Percentiles rank a stretch among this genome's conserved stretches.
phyloP scores from a whole-genome alignment of 1,140 invertebrate species.

The Acromyrmex heyeri region DNA sequence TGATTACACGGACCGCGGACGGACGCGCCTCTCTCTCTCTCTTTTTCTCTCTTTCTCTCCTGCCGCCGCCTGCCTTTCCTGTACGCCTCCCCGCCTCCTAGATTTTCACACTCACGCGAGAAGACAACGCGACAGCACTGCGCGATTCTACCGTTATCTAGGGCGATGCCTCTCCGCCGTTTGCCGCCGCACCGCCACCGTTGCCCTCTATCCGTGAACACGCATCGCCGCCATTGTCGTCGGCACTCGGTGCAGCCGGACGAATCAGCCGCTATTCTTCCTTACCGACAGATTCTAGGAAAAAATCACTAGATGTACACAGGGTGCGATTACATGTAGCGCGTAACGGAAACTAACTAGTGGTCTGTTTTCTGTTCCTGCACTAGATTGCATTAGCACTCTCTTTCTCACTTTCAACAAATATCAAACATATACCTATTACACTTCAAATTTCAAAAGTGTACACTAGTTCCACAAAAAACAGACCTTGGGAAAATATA shows the following conservation, averaged over 20 bases:
- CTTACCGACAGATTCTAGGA: neutral
- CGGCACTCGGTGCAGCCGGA: slow-evolving; percentile 20
- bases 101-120: slow-evolving; percentile 67
- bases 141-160: slow-evolving; percentile 85
- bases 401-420: no score
- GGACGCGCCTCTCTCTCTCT: slow-evolving; percentile 48
- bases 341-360: no score
- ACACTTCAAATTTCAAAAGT: no score
- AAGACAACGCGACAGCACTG: slow-evolving; percentile 70
- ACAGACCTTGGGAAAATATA: no score
- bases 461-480: no score
- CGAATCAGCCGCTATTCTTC: neutral
- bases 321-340: no score
- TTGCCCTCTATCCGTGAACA: slow-evolving; percentile 68
- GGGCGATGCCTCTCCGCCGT: slow-evolving; percentile 84
- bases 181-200: slow-evolving; percentile 69
- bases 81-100: slow-evolving; percentile 38
- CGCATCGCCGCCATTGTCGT: neutral
- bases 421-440: no score
- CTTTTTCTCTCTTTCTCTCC: slow-evolving; percentile 19
- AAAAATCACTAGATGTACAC: neutral
- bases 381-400: no score
- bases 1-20: slow-evolving; percentile 2
- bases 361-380: no score
- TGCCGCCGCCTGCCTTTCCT: slow-evolving; percentile 26